These are phyloP conservation scores for Leucoptera coffeella DNA, from an alignment of 2,888 invertebrate genomes.

Conservation along the genomic window DNA sequence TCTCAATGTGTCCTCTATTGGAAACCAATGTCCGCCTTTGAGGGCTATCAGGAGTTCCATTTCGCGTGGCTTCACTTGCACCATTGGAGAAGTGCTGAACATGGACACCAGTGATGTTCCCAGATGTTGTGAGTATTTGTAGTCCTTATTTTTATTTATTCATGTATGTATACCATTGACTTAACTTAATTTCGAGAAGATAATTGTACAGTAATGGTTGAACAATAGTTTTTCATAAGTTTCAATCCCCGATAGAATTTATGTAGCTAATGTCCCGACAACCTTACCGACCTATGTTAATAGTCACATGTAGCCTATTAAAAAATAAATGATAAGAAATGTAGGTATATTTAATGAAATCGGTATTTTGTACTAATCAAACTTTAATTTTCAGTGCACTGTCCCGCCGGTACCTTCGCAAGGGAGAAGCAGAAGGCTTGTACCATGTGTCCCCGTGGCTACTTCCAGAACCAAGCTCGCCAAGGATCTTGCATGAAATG, in stretches of 20 bases:
- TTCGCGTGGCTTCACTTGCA: constrained; percentile 86
- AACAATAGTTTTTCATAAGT: too few relatives aligned
- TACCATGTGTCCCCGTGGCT: constrained; percentile 85
- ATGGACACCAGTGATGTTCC: constrained; percentile 90
- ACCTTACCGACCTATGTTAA: too few relatives aligned
- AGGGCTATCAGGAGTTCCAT: constrained; percentile 81
- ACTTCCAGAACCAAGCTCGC: constrained; percentile 87
- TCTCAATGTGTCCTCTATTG: constrained; percentile 82
- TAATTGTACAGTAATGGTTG: too few relatives aligned
- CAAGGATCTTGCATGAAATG: constrained; percentile 88
- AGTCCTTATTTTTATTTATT: background rate
- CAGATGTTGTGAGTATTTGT: constrained; percentile 72
- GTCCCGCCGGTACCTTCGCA: constrained; percentile 94
- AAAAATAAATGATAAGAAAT: too few relatives aligned
- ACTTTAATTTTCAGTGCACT: constrained; percentile 71
- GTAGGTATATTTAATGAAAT: too few relatives aligned
- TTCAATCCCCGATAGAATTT: too few relatives aligned
- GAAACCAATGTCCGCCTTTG: constrained; percentile 88
- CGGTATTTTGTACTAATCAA: too few relatives aligned
- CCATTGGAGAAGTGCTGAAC: constrained; percentile 88
- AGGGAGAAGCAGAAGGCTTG: constrained; percentile 87
- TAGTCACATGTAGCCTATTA: too few relatives aligned
- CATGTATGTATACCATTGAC: too few relatives aligned
- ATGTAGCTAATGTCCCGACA: too few relatives aligned
- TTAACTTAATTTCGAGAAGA: too few relatives aligned